Evolutionary conservation across 2,888 invertebrate genomes (phyloP).

Genomic region (Oscheius sp.): DNA sequence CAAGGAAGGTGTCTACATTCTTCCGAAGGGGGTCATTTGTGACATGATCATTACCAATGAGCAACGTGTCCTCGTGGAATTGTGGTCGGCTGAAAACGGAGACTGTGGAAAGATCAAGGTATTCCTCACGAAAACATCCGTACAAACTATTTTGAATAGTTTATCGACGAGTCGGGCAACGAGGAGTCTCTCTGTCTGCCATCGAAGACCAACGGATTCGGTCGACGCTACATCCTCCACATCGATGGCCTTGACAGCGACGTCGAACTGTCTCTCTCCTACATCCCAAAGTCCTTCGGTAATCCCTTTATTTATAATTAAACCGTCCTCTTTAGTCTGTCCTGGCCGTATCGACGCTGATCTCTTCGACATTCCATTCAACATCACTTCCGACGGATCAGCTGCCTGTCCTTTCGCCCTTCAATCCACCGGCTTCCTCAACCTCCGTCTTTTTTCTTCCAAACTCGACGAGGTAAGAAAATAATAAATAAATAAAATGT

Average conservation of each 20-base stretch:
- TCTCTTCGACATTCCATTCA: constrained; percentile 1
- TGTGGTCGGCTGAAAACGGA: not conserved
- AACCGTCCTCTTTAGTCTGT: not conserved
- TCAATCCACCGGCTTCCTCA: constrained; percentile 3
- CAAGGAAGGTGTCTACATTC: not conserved
- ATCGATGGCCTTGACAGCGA: not conserved
- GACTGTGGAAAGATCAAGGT: constrained; percentile 9
- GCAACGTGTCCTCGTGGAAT: not conserved
- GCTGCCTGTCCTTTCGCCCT: constrained; percentile 1
- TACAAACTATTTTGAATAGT: not conserved
- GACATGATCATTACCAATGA: not conserved
- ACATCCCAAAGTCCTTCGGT: not conserved
- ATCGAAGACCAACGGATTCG: not conserved
- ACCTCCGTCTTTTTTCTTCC: not conserved
- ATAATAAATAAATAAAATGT: too few species aligned
- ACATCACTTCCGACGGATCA: not conserved
- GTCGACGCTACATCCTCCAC: not conserved
- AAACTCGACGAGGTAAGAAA: not conserved
- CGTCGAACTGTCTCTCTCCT: not conserved
- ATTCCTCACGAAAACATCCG: not conserved
- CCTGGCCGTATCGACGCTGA: constrained; percentile 1
- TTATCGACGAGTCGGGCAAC: not conserved
- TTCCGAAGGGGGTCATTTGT: not conserved
- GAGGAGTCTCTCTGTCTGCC: constrained; percentile 8
- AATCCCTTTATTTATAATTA: not conserved